Percentiles rank a stretch among this genome's conserved stretches.
phyloP scores from a whole-genome alignment of 1,140 invertebrate genomes.

The Zaprionus kolodkinae region DNA sequence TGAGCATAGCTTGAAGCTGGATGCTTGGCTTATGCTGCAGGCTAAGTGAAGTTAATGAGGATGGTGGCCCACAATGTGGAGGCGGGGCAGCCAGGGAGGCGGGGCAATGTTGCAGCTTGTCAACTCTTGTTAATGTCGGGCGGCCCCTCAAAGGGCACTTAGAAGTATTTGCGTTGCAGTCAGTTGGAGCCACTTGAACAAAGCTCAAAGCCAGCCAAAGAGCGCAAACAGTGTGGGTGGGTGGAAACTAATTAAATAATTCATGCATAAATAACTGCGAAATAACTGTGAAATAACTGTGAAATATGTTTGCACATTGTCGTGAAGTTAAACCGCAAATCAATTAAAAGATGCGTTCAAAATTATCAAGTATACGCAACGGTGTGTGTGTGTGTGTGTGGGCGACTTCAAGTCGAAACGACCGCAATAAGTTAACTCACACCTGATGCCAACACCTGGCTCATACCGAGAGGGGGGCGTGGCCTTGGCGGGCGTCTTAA shows the following conservation, averaged over 20 bases:
- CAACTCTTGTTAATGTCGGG: constrained; percentile 67
- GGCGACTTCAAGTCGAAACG: constrained; percentile 59
- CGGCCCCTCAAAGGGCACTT: constrained; percentile 45
- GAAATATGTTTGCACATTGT: constrained; percentile 21
- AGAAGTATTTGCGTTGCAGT: constrained; percentile 37
- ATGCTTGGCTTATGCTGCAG: constrained; percentile 50
- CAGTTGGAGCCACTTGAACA: constrained; percentile 35
- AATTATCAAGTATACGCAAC: constrained; percentile 10
- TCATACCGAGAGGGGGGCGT: too few species aligned
- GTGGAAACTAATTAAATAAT: constrained; percentile 53
- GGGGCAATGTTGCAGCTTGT: constrained; percentile 62
- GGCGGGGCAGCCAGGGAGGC: neutral
- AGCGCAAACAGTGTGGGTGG: constrained; percentile 14
- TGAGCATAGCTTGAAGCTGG: too few species aligned
- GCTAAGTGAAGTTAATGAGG: constrained; percentile 71
- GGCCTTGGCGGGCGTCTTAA: constrained; percentile 37
- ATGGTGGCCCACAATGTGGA: neutral
- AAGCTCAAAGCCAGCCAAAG: neutral
- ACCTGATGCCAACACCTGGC: too few species aligned
- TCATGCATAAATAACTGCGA: constrained; percentile 45
- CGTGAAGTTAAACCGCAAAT: constrained; percentile 59
- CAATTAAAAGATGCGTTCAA: constrained; percentile 60
- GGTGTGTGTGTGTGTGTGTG: neutral
- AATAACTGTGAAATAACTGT: constrained; percentile 29
- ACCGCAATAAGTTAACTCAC: constrained; percentile 60